These are phyloP conservation scores for Catajapyx aquilonaris DNA, from an alignment of 1,140 invertebrate genomes.

Conservation along the genomic window DNA sequence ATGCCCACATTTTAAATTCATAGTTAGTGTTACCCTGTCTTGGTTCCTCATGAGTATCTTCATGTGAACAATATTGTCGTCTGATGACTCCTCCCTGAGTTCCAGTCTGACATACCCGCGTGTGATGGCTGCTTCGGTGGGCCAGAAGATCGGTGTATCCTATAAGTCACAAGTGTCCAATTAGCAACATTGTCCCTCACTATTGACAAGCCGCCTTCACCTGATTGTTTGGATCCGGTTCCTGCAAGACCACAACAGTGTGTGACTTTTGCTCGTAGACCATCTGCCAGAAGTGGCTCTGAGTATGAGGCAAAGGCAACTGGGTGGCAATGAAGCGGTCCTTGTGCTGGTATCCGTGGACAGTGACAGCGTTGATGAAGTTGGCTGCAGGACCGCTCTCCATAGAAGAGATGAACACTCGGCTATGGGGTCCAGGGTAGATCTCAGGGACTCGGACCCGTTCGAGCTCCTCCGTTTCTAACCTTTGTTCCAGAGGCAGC, in stretches of 20 bases:
- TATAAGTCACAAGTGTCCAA: background rate
- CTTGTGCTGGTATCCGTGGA: slow-evolving; percentile 1
- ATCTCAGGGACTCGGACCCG: background rate
- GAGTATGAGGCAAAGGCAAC: slow-evolving; percentile 26
- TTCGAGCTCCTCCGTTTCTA: background rate
- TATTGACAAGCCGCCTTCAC: background rate
- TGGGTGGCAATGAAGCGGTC: slow-evolving; percentile 25
- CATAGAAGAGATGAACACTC: too few relatives aligned
- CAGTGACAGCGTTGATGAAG: background rate
- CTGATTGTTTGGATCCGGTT: slow-evolving; percentile 13
- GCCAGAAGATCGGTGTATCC: background rate
- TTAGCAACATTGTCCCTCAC: background rate
- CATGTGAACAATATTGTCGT: background rate
- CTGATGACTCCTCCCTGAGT: background rate
- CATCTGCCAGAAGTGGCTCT: slow-evolving; percentile 36
- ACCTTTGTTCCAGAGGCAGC: background rate
- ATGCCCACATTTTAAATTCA: background rate
- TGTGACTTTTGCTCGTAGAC: slow-evolving; percentile 32
- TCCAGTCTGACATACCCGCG: background rate
- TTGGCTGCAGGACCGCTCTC: background rate
- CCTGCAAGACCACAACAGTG: slow-evolving; percentile 30
- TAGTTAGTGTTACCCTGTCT: background rate
- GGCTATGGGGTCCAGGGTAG: background rate
- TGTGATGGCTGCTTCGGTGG: background rate
- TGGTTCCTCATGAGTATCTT: background rate